Evolutionary conservation across 2,888 invertebrate species (phyloP).

Genomic region (Alsophila aescularia): DNA sequence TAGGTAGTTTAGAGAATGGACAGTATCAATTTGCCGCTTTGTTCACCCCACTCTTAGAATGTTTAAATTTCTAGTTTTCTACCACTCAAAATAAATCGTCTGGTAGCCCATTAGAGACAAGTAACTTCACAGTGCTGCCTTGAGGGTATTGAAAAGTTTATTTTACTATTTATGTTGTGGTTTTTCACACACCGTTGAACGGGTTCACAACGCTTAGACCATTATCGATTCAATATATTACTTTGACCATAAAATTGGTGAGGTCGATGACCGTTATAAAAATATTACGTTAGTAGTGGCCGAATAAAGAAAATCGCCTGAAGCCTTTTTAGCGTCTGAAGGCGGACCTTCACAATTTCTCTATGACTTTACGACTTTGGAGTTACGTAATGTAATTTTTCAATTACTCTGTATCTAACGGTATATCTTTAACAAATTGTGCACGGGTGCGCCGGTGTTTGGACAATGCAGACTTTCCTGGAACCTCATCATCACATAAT

Average conservation of each 20-base stretch:
- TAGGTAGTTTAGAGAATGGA: conserved; percentile 23
- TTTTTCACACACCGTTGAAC: conserved; percentile 64
- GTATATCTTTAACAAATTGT: conserved; percentile 66
- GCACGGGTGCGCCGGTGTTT: conserved; percentile 55
- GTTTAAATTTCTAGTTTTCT: conserved; percentile 46
- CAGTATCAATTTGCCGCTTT: conserved; percentile 26
- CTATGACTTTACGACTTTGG: conserved; percentile 58
- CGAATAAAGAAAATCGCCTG: conserved; percentile 75
- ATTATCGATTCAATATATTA: conserved; percentile 73
- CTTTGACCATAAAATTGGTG: conserved; percentile 68
- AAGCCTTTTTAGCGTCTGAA: conserved; percentile 68
- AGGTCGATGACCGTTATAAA: conserved; percentile 66
- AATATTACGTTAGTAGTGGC: conserved; percentile 59
- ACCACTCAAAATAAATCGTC: conserved; percentile 40
- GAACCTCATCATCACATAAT: conserved; percentile 74
- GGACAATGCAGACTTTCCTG: conserved; percentile 67
- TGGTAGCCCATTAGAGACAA: conserved; percentile 56
- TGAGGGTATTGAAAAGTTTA: conserved; percentile 26
- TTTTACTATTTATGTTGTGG: conserved; percentile 26
- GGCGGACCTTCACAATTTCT: conserved; percentile 72
- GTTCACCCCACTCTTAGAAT: conserved; percentile 25
- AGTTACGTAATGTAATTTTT: conserved; percentile 70
- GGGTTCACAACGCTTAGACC: conserved; percentile 70
- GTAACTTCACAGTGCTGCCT: conserved; percentile 45
- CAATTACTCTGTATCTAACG: conserved; percentile 66